Evolutionary conservation across 92 coral and sea anemone genomes (phyloP), one percentile per base, ranked within the genome.

Genomic region (Phenganax subtilis): DNA sequence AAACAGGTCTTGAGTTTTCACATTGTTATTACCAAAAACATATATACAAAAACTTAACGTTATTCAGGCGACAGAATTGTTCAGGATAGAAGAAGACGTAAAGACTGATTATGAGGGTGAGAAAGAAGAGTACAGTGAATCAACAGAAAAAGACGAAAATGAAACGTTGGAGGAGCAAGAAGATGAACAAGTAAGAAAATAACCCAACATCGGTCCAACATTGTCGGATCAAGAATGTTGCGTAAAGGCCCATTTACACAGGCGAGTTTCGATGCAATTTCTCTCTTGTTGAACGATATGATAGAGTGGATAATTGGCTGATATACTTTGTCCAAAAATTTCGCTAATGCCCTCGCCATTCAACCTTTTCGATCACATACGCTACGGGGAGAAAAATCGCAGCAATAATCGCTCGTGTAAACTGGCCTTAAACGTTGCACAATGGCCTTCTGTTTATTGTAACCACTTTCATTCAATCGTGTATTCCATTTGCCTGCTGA

Each of bases 11-110:
- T 37, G 47, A 1, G 3, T 37, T 1, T 59, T 6, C n/a, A 59
- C 65, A 59, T 14, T 59, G 27, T 59, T 59, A 59, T 14, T 59
- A 6, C 16, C 2, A 59, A 14, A 7, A 69, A 31, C 4, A 30
- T 69, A 15, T 9, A 69, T 9, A 73, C 12, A 15, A 29, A 73
- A 53, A 52, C 54, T 73, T 54, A 27, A 66, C 5, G 51, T 54
- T 12, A 25, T 76, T 47, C 54, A 79, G 83, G 0, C 72, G 9
- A 79, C 74, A n/a, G 83, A 79, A 52, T 14, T 61, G 61, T 79
- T 79, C 71, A 87, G 84, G 82, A 81, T 80, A 28, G 86, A 47
- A 3, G 88, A 84, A 63, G 73, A 85, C 71, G 56, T 61, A 14
- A 72, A 76, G 11, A 80, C 82, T 29, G 86, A 81, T 20, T 51